Evolutionary conservation across 2,888 invertebrate species (phyloP).

Genomic region (Trachelus troglodyta): DNA sequence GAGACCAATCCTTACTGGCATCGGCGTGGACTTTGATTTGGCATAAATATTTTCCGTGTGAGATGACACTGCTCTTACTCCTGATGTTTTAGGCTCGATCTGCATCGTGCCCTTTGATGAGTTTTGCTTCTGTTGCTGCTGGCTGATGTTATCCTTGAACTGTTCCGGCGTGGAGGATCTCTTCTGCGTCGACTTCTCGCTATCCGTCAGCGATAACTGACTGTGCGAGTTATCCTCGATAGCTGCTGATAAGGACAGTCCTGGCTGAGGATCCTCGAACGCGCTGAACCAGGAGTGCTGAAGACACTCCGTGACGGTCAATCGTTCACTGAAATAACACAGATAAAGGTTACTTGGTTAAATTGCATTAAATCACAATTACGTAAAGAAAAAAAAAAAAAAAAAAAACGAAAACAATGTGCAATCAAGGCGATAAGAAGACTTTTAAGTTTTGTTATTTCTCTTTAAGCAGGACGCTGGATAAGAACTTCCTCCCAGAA

Average conservation of each 20-base stretch:
- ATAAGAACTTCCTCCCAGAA: conserved; percentile 3
- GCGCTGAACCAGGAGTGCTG: conserved; percentile 86
- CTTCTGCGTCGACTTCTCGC: conserved; percentile 14
- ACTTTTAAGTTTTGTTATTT: neutral
- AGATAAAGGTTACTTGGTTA: neutral
- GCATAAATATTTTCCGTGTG: conserved; percentile 51
- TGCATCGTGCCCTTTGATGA: neutral
- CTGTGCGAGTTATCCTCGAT: neutral
- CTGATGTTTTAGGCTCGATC: conserved; percentile 24
- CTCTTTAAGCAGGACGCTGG: neutral
- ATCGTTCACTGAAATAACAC: conserved; percentile 78
- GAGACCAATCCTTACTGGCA: conserved; percentile 54
- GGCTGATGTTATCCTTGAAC: neutral
- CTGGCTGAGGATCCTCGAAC: conserved; percentile 47
- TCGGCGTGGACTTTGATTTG: conserved; percentile 38
- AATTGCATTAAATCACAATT: neutral
- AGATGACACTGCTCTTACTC: conserved; percentile 31
- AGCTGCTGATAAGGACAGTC: conserved; percentile 26
- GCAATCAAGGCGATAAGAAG: neutral
- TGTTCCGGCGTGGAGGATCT: conserved; percentile 30
- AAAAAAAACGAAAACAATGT: conserved; percentile 15
- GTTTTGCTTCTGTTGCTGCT: neutral
- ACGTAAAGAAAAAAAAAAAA: no score
- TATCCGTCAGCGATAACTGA: neutral
- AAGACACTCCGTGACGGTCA: conserved; percentile 89